phyloP scores from a whole-genome alignment of 2,888 invertebrate genomes.

The Brenthis daphne region DNA sequence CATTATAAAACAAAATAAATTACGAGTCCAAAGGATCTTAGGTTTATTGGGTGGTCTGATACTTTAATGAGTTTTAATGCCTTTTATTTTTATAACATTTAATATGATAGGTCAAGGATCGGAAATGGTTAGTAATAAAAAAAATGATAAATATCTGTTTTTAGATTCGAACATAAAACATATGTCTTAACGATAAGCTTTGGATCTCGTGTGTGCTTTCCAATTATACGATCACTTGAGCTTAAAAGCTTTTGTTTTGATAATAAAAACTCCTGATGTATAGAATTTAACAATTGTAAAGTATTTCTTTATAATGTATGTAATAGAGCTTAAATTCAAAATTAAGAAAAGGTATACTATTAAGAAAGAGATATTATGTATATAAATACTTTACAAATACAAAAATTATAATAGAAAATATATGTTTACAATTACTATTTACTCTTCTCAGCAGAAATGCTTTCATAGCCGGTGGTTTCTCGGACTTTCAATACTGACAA shows the following conservation, averaged over 20 bases:
- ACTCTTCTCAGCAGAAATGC: too few relatives aligned
- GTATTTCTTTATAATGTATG: too few relatives aligned
- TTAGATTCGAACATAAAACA: conserved; percentile 16
- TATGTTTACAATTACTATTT: too few relatives aligned
- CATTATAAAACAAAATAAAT: conserved; percentile 38
- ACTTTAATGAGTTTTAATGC: conserved; percentile 46
- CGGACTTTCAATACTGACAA: too few relatives aligned
- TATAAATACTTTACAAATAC: too few relatives aligned
- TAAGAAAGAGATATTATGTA: too few relatives aligned
- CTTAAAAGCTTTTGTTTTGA: background rate
- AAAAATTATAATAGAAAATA: too few relatives aligned
- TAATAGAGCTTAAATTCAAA: too few relatives aligned
- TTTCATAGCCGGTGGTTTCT: too few relatives aligned
- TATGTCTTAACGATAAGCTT: conserved; percentile 12
- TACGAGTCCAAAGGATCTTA: conserved; percentile 48
- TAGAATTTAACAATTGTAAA: too few relatives aligned
- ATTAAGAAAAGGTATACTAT: too few relatives aligned
- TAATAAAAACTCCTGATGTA: too few relatives aligned
- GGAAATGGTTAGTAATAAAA: conserved; percentile 39
- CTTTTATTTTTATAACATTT: conserved; percentile 47
- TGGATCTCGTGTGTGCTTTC: background rate
- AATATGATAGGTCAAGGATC: conserved; percentile 44
- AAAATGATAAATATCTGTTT: conserved; percentile 21
- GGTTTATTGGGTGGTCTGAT: conserved; percentile 52
- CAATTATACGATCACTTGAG: background rate